Conservation (phyloP, 2,888 invertebrate species). For the Netelia fuscicornis region DNA sequence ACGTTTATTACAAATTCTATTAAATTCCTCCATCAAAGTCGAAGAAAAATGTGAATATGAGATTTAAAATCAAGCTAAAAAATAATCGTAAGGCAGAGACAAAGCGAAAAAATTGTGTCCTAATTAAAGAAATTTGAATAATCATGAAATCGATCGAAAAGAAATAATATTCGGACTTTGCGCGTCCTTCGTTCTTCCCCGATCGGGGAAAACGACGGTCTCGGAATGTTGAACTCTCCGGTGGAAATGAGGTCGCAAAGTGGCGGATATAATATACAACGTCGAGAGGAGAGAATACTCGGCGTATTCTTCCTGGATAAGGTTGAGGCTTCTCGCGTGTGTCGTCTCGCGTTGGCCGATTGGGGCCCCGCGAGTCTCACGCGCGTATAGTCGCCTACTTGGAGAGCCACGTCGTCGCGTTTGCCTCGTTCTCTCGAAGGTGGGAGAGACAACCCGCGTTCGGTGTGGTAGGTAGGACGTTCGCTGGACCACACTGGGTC, state of each 20-base stretch:
- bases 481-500: constrained; percentile 5
- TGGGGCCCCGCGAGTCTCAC: constrained; percentile 14
- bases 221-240: constrained; percentile 39
- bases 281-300: neutral
- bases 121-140: no score
- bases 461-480: constrained; percentile 5
- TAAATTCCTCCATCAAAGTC: no score
- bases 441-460: constrained; percentile 35
- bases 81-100: no score
- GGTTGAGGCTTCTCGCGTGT: neutral
- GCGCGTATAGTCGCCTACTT: neutral
- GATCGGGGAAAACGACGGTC: constrained; percentile 4
- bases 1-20: no score
- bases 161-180: neutral
- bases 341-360: neutral
- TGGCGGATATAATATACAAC: constrained; percentile 21
- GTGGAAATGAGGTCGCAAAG: constrained; percentile 39
- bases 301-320: constrained; percentile 20
- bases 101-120: no score
- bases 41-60: no score
- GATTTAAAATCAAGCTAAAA: no score
- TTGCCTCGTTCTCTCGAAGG: constrained; percentile 6
- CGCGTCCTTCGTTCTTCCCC: constrained; percentile 6
- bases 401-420: neutral
- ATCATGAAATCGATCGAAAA: no score